These are phyloP conservation scores for Tetropium fuscum DNA, from an alignment of 2,888 invertebrate species.

Conservation along the genomic window DNA sequence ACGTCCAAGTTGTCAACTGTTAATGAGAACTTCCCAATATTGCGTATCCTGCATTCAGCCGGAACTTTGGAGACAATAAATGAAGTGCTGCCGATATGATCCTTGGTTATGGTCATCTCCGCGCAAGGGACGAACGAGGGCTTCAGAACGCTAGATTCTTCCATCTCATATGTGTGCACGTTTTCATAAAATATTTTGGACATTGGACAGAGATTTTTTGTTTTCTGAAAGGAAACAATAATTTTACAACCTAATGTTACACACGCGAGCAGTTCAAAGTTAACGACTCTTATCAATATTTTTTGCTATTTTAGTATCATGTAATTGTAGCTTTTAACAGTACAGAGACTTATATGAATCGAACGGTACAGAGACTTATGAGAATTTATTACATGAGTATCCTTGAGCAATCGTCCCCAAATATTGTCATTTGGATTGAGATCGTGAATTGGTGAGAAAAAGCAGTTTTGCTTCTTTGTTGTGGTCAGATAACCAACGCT, in stretches of 20 bases:
- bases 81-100: conserved; percentile 30
- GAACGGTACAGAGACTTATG: too few species aligned
- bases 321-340: too few species aligned
- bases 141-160: conserved; percentile 43
- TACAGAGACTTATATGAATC: too few species aligned
- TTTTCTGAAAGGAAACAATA: conserved; percentile 32
- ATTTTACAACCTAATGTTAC: too few species aligned
- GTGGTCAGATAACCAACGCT: too few species aligned
- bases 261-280: too few species aligned
- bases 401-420: too few species aligned
- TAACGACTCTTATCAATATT: background rate
- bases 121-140: conserved; percentile 47
- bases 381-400: too few species aligned
- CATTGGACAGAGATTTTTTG: conserved; percentile 33
- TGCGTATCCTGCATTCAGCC: conserved; percentile 19
- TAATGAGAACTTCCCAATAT: conserved; percentile 30
- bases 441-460: too few species aligned
- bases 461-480: too few species aligned
- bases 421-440: too few species aligned
- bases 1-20: conserved; percentile 35
- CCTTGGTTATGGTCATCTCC: conserved; percentile 35
- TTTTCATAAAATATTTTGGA: conserved; percentile 49
- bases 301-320: background rate
- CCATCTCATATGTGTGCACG: conserved; percentile 42
- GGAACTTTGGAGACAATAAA: background rate